Evolutionary conservation across 2,113 vertebrate genomes (phyloP).

Genomic region (Sander lucioperca): DNA sequence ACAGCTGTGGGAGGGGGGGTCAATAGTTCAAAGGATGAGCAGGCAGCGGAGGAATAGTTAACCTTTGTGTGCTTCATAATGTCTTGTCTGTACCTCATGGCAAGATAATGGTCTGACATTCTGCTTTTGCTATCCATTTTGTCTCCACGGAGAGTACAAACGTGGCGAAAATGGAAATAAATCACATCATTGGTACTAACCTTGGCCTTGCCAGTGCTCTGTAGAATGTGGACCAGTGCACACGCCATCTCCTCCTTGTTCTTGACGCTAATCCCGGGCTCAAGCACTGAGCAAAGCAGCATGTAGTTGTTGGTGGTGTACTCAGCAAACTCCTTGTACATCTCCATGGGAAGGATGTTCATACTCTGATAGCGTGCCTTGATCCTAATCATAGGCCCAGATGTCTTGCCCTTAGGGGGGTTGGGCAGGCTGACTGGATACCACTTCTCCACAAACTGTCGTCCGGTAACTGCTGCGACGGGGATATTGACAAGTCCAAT

Average conservation of each 20-base stretch:
- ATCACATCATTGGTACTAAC: constrained; percentile 75
- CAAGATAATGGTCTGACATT: neutral
- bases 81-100: constrained; percentile 16
- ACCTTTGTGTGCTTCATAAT: constrained; percentile 41
- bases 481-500: constrained; percentile 94
- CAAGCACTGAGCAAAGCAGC: constrained; percentile 94
- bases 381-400: constrained; percentile 96
- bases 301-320: constrained; percentile 99
- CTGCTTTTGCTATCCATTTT: constrained; percentile 3
- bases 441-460: constrained; percentile 98
- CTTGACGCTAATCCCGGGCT: constrained; percentile 96
- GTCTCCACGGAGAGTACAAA: constrained; percentile 2
- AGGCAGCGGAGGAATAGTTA: constrained; percentile 28
- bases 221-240: constrained; percentile 96
- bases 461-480: constrained; percentile 87
- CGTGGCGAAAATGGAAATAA: neutral
- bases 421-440: constrained; percentile 92
- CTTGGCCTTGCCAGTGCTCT: constrained; percentile 99
- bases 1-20: constrained; percentile 48
- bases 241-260: constrained; percentile 99
- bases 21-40: constrained; percentile 58
- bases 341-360: constrained; percentile 98
- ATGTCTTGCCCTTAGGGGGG: constrained; percentile 92
- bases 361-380: constrained; percentile 97
- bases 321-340: constrained; percentile 99